A percentile compares a stretch with the other conserved stretches of the same genome.
These are phyloP conservation scores for Tangara arthus DNA, from an alignment of 2,797 vertebrate species.

Conservation along the genomic window DNA sequence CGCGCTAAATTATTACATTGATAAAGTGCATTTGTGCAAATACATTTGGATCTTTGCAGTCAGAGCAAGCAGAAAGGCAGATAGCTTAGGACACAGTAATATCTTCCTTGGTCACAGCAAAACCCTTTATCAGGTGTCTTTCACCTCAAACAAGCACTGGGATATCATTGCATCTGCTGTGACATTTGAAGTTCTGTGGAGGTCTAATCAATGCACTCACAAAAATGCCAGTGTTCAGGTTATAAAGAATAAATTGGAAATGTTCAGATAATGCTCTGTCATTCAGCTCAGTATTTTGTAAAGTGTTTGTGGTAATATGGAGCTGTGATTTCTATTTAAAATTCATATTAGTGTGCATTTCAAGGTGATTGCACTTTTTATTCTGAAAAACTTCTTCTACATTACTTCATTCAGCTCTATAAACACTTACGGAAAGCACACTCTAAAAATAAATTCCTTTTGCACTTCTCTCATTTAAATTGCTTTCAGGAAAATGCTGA, in stretches of 20 bases:
- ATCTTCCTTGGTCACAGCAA: background rate
- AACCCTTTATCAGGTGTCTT: background rate
- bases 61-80: background rate
- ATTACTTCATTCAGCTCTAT: conserved; percentile 37
- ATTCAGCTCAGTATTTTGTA: background rate
- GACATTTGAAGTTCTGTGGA: background rate
- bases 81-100: background rate
- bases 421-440: conserved; percentile 26
- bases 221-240: background rate
- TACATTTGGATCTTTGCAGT: background rate
- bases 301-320: background rate
- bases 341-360: conserved; percentile 20
- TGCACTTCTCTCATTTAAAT: conserved; percentile 36
- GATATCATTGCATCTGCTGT: background rate
- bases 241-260: background rate
- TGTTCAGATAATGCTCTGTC: background rate
- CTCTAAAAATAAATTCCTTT: conserved; percentile 49
- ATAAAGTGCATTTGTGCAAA: background rate
- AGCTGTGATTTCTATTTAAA: conserved; percentile 13
- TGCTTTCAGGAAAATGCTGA: conserved; percentile 53
- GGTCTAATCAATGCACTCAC: background rate
- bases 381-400: conserved; percentile 18
- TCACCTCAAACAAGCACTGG: background rate
- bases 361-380: conserved; percentile 21
- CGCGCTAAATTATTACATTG: background rate